These are phyloP conservation scores for Limanda limanda DNA, from an alignment of 2,113 vertebrate species.

Conservation along the genomic window DNA sequence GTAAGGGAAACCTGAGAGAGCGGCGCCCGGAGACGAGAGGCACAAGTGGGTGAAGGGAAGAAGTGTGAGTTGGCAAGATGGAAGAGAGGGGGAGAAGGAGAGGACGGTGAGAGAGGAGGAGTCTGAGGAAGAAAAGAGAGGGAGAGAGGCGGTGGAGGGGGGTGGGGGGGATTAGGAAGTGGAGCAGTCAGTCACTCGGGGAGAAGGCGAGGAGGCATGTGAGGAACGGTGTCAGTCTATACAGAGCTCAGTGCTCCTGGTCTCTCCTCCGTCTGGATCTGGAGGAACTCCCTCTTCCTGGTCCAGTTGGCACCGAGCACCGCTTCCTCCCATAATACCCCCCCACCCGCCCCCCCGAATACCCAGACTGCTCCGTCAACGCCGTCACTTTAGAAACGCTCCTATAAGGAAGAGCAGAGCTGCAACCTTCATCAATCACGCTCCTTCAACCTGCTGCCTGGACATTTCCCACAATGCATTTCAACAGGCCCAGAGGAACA, in stretches of 20 bases:
- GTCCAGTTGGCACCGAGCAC: constrained; percentile 69
- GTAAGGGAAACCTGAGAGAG: constrained; percentile 60
- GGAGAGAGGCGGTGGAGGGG: constrained; percentile 5
- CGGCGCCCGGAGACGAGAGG: constrained; percentile 31
- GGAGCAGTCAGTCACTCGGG: constrained; percentile 17
- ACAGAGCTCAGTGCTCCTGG: constrained; percentile 72
- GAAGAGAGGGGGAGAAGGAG: neutral
- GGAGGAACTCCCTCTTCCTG: constrained; percentile 80
- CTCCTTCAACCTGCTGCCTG: neutral
- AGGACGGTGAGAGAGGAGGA: constrained; percentile 13
- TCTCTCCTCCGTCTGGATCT: constrained; percentile 67
- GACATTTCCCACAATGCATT: constrained; percentile 12
- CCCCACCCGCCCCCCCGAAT: too few species aligned
- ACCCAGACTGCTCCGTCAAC: constrained; percentile 61
- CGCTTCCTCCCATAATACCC: constrained; percentile 64
- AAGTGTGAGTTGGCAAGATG: constrained; percentile 55
- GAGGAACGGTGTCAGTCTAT: constrained; percentile 77
- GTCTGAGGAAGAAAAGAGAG: constrained; percentile 1
- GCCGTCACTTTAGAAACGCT: constrained; percentile 13
- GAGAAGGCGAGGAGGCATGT: constrained; percentile 58
- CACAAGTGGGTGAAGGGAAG: constrained; percentile 43
- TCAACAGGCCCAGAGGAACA: neutral
- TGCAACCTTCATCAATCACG: neutral
- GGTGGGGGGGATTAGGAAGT: neutral
- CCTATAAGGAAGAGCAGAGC: neutral